A percentile compares a stretch with the other conserved stretches of the same genome.
phyloP scores from a whole-genome alignment of 1,140 invertebrate genomes.

The Drosophila orosa region DNA sequence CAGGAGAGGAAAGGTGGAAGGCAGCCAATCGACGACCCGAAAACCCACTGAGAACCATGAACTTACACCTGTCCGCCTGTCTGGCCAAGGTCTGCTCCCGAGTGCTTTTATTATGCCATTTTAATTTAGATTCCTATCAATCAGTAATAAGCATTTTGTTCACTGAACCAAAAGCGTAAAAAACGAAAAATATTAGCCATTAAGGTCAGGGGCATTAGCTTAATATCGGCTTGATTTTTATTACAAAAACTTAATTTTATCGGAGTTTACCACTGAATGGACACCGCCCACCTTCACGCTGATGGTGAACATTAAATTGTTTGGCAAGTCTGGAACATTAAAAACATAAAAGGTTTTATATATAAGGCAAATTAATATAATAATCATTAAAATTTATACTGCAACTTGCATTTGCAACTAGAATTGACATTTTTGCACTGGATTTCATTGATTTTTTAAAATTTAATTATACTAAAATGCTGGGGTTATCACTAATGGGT shows the following conservation, averaged over 20 bases:
- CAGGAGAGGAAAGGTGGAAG: not conserved
- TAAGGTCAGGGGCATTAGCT: constrained; percentile 68
- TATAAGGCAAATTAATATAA: not conserved
- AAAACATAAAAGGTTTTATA: not conserved
- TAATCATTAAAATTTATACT: not conserved
- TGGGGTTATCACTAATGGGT: not conserved
- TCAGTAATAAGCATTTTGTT: constrained; percentile 75
- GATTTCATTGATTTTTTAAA: not conserved
- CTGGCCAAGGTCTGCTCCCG: constrained; percentile 45
- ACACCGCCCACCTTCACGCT: not conserved
- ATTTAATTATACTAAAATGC: constrained; percentile 6
- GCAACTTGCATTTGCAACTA: not conserved
- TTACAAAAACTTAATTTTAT: constrained; percentile 33
- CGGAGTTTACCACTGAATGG: constrained; percentile 9
- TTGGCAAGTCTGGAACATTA: not conserved
- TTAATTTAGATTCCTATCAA: constrained; percentile 81
- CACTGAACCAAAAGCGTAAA: constrained; percentile 24
- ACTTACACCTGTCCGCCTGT: constrained; percentile 44
- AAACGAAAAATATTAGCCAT: constrained; percentile 50
- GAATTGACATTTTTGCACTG: not conserved
- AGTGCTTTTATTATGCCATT: constrained; percentile 79
- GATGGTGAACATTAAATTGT: not conserved
- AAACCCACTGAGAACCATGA: constrained; percentile 5
- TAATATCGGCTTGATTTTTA: constrained; percentile 65
- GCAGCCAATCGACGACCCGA: not conserved